Evolutionary conservation across 2,888 invertebrate genomes (phyloP), one percentile per base, ranked within the genome.

Genomic region (Pocota personata): DNA sequence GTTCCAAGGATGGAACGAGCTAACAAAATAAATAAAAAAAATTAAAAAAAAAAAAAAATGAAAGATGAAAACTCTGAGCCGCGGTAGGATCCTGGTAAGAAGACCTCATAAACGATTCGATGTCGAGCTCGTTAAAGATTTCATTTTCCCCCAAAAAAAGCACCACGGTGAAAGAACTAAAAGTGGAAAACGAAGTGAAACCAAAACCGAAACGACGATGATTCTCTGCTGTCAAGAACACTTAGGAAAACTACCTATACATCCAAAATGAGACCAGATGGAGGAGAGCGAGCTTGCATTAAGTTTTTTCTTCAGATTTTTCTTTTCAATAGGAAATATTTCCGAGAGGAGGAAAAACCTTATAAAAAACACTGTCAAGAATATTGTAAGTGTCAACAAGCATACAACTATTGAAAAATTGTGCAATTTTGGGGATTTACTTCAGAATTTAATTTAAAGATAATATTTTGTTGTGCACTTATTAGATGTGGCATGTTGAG

Each of bases 61-160:
- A n/a, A 3, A 57, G 8, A 30, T 55, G 32, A 57, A 71, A 75
- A 50, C 57, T 19, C 32, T n/a, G n/a, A n/a, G n/a, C n/a, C 52
- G 27, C 55, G 52, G 24, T n/a, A n/a, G n/a, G 30, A 24, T 55
- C 19, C 52, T 43, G 58, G 32, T 55, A 60, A 60, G 37, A 73
- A 60, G 43, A 52, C 27, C 60, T 62, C 55, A 73, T 66, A 71
- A 82, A 58, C 64, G 55, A 67, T 58, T 72, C 57, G 58, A 48
- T 76, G 82, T 40, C 27, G 48, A 40, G 72, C 73, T 83, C 67
- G 78, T 72, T 83, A 73, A 40, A 83, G 52, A 55, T 72, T 55
- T 78, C 32, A 52, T 19, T 58, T 27, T 32, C n/a, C 12, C 40
- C 24, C 16, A 2, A 35, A 10, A 30, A 10, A 57, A 14, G 10